phyloP scores from a whole-genome alignment of 2,797 vertebrate genomes.

The Propithecus deckenii region DNA sequence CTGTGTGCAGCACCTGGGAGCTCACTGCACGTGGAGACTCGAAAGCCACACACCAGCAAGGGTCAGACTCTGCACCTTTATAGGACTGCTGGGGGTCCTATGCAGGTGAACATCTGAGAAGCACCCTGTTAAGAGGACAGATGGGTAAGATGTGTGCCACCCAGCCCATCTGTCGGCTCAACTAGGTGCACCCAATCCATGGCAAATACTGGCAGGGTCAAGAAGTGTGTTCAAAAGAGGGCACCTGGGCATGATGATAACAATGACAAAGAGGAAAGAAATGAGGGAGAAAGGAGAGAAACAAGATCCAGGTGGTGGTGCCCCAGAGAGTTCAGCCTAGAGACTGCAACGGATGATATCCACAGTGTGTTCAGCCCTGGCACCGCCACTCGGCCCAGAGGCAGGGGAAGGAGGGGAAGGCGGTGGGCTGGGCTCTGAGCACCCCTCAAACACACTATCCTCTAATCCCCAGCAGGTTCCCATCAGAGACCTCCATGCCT shows the following conservation, averaged over 20 bases:
- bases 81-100: not conserved
- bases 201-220: not conserved
- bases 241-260: not conserved
- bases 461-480: no score
- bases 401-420: not conserved
- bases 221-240: not conserved
- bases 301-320: no score
- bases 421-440: not conserved
- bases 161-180: not conserved
- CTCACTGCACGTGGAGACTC: not conserved
- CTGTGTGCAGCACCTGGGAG: rapidly evolving
- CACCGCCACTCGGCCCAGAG: not conserved
- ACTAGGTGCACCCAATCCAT: not conserved
- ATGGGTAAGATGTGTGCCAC: no score
- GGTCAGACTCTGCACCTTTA: not conserved
- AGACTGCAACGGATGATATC: no score
- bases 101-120: not conserved
- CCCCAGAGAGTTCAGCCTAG: not conserved
- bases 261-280: not conserved
- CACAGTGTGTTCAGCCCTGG: not conserved
- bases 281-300: not conserved
- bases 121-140: no score
- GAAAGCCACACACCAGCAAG: not conserved
- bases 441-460: rapidly evolving
- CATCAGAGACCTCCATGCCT: not conserved